Base-by-base conservation (phyloP, 2,888 invertebrate genomes). In the Campoplex nolae region DNA sequence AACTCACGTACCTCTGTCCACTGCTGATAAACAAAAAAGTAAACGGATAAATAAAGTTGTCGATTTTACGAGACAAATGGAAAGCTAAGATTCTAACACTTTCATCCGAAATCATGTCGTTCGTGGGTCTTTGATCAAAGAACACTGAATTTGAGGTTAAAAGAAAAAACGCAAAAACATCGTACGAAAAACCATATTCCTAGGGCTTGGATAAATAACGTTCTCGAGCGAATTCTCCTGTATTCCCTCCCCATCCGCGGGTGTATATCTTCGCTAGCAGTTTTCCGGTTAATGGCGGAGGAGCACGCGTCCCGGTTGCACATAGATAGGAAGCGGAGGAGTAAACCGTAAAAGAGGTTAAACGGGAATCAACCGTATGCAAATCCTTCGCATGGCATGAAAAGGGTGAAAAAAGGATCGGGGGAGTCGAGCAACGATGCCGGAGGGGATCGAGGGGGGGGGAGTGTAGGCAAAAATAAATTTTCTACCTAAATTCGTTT, bases 331-430 rank as follows among this genome's bases (percentile, higher is more conserved):
- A 38, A 56, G 54, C 75, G 62, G 54, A 48, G 32, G 54, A 48
- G 32, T 70, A 84, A 84, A 84, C 84, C 70, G 82, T 78, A 87
- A 82, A 84, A 87, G 84, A 87, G 82, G 87, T 84, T 87, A 82
- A 84, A 87, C 82, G 84, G 82, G 82, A 87, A 87, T 84, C 70
- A 87, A 75, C 68, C 78, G 84, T 87, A 87, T 87, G 85, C 87
- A 85, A 83, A 81, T 85, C 51, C 83, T 45, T 16, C 56, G 70
- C 3, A 42, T 7, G 23, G 45, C 42, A 11, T 28, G 45, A 23
- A 70, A 70, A 28, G 70, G 70, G 23, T 70, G 45, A 70, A 70
- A 45, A 70, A 13, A 23, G 42, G 45, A 38, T 45, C 13, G 45
- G 7, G 45, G 8, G 45, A 28, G 13, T 6, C 4, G 6, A 38